Percentiles rank a stretch among this genome's conserved stretches.
phyloP scores from a whole-genome alignment of 2,113 vertebrate species.

The Chaetorhynchus papuensis region DNA sequence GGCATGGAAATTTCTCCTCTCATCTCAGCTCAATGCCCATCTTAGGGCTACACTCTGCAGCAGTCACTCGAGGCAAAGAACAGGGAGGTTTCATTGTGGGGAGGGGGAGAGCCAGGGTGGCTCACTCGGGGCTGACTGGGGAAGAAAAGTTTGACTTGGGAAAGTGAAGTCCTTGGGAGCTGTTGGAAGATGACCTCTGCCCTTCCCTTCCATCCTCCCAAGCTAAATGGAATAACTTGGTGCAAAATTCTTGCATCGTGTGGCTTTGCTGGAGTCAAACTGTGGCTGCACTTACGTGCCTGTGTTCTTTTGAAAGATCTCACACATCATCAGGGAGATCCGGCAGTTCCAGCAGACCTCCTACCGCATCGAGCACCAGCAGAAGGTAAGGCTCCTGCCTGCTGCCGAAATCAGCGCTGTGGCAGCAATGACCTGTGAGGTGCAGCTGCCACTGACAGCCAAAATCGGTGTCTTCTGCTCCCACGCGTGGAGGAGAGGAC shows the following conservation, averaged over 20 bases:
- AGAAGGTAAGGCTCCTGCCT: conserved; percentile 80
- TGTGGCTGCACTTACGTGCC: background rate
- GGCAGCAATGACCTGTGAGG: background rate
- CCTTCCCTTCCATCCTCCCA: background rate
- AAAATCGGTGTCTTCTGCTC: background rate
- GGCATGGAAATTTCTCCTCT: background rate
- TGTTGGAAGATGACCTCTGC: background rate
- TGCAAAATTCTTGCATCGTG: background rate
- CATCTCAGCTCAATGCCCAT: background rate
- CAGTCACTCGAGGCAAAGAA: background rate
- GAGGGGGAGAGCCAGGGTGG: background rate
- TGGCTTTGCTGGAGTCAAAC: background rate
- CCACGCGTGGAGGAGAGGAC: too few species aligned
- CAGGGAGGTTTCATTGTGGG: background rate
- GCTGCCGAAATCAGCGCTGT: background rate
- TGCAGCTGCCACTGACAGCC: background rate
- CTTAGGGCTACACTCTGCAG: background rate
- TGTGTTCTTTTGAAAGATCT: conserved; percentile 80
- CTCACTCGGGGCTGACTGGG: background rate
- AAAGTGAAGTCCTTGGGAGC: background rate
- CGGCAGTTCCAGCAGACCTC: conserved; percentile 98
- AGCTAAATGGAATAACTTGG: background rate
- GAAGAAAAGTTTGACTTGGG: background rate
- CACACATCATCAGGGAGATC: conserved; percentile 97
- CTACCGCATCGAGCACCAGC: conserved; percentile 94